Percentiles rank a stretch among this genome's conserved stretches.
These are phyloP conservation scores for Halcyon chelicuti DNA, from an alignment of 2,797 vertebrate species.

Conservation along the genomic window DNA sequence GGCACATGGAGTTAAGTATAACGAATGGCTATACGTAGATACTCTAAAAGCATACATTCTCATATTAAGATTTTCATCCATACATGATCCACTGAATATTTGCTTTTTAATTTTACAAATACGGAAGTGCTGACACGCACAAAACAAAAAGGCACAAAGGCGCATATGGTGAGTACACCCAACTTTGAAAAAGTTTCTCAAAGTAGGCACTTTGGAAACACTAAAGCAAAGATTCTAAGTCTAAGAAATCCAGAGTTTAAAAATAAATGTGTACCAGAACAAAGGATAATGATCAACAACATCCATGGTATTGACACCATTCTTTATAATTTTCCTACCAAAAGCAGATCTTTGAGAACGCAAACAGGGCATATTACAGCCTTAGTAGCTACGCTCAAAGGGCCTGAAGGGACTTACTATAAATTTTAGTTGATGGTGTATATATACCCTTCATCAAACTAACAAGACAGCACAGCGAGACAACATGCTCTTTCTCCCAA, in stretches of 20 bases:
- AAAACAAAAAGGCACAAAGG: neutral
- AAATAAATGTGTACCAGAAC: neutral
- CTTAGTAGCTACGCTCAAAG: neutral
- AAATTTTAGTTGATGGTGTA: neutral
- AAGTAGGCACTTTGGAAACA: neutral
- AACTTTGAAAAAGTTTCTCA: neutral
- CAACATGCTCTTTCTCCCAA: neutral
- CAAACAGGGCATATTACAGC: neutral
- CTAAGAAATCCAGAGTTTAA: neutral
- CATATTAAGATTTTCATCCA: neutral
- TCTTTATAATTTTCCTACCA: neutral
- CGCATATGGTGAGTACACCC: neutral
- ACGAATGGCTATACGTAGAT: neutral
- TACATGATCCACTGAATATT: neutral
- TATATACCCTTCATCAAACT: neutral
- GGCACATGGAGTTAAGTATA: neutral
- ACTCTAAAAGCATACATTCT: neutral
- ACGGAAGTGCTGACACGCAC: neutral
- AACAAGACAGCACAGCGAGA: neutral
- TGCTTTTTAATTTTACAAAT: neutral
- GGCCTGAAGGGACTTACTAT: neutral
- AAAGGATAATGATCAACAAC: neutral
- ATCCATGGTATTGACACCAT: neutral
- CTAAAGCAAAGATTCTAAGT: neutral
- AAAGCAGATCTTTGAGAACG: neutral